These are phyloP conservation scores for Lophius piscatorius DNA, from an alignment of 2,113 vertebrate species.

Conservation along the genomic window DNA sequence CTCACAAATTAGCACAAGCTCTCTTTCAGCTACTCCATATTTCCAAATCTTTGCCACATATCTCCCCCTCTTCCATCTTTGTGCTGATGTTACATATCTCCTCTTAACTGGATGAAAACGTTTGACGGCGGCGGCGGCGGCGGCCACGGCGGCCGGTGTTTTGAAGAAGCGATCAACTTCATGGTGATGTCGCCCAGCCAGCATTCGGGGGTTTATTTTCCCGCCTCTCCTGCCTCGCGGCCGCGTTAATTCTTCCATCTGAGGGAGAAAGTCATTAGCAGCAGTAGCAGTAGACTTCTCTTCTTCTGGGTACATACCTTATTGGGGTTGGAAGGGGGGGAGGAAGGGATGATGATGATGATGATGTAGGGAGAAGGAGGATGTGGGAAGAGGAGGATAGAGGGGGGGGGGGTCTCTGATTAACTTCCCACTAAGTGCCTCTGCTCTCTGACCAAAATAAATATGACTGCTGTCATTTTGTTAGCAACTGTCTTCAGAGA, in stretches of 20 bases:
- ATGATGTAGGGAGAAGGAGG: constrained; percentile 4
- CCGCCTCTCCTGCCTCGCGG: constrained; percentile 55
- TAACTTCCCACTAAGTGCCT: constrained; percentile 80
- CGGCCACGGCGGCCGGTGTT: too few relatives aligned
- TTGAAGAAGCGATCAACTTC: constrained; percentile 58
- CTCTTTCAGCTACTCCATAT: constrained; percentile 41
- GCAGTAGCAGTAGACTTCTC: constrained; percentile 53
- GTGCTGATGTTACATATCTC: constrained; percentile 37
- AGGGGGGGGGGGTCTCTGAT: constrained; percentile 59
- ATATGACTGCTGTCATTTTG: constrained; percentile 81
- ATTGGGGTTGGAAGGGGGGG: too few relatives aligned
- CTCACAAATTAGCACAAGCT: constrained; percentile 57
- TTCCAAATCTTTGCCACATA: constrained; percentile 26
- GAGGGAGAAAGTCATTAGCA: constrained; percentile 67
- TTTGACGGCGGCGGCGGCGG: constrained; percentile 43
- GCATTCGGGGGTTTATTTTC: constrained; percentile 54
- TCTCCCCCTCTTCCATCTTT: constrained; percentile 2
- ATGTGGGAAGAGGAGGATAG: too few relatives aligned
- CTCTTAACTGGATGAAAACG: constrained; percentile 40
- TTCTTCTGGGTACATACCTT: constrained; percentile 65
- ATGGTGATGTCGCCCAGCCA: constrained; percentile 35
- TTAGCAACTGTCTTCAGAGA: constrained; percentile 81
- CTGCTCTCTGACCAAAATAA: constrained; percentile 80
- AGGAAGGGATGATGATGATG: background rate
- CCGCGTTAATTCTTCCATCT: constrained; percentile 60